Evolutionary conservation across 1,140 invertebrate genomes (phyloP).

Genomic region (Melipona quadrifasciata): DNA sequence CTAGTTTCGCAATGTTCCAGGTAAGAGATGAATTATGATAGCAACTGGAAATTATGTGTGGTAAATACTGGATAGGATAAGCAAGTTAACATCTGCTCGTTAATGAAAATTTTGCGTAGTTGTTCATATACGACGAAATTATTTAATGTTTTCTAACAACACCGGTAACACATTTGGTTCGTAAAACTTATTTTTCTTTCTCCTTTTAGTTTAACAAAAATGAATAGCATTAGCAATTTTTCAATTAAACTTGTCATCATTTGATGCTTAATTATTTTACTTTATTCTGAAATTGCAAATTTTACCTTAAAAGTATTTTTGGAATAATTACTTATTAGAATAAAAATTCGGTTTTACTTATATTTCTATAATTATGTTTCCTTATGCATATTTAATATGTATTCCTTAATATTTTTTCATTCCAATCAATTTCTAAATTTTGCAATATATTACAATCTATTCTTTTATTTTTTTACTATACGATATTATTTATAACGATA

Average conservation of each 20-base stretch:
- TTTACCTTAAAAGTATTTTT: not conserved
- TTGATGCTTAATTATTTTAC: not conserved
- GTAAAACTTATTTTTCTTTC: not conserved
- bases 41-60: not conserved
- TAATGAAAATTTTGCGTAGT: constrained; percentile 25
- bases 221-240: not conserved
- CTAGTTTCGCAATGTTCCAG: not conserved
- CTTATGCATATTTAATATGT: not conserved
- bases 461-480: not conserved
- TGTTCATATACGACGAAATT: not conserved
- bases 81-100: not conserved
- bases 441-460: not conserved
- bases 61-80: not conserved
- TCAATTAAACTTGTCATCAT: not conserved
- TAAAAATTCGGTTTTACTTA: too few relatives aligned
- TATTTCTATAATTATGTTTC: not conserved
- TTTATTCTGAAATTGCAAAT: not conserved
- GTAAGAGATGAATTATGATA: constrained; percentile 7
- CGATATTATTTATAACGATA: not conserved
- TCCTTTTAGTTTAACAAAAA: not conserved
- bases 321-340: not conserved
- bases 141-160: not conserved
- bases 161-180: not conserved
- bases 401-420: not conserved
- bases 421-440: not conserved